Evolutionary conservation across 2,797 vertebrate species (phyloP).

Genomic region (Hippoglossus hippoglossus): DNA sequence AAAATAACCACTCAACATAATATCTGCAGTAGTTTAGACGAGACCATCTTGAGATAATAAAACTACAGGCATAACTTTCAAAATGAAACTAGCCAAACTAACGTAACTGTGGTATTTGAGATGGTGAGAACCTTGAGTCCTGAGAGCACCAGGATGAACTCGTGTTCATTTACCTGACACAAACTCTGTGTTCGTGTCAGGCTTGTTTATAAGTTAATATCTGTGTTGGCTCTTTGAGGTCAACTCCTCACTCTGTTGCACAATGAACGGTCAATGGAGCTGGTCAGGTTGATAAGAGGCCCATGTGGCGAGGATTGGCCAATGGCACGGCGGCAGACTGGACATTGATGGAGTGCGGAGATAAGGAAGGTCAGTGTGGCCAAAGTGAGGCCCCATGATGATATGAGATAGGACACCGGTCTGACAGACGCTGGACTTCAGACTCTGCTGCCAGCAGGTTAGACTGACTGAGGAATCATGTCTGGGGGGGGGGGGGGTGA

Average conservation of each 20-base stretch:
- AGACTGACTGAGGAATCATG: conserved; percentile 22
- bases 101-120: too few relatives aligned
- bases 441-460: conserved; percentile 44
- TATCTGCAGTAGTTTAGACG: too few relatives aligned
- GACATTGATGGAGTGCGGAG: conserved; percentile 77
- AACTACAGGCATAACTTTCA: too few relatives aligned
- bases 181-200: conserved; percentile 8
- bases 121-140: too few relatives aligned
- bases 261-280: conserved; percentile 68
- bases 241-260: conserved; percentile 66
- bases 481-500: neutral
- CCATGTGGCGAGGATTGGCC: conserved; percentile 58
- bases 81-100: too few relatives aligned
- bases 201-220: conserved; percentile 67
- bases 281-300: conserved; percentile 69
- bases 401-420: conserved; percentile 52
- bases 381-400: conserved; percentile 50
- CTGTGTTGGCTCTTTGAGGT: conserved; percentile 62
- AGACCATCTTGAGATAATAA: too few relatives aligned
- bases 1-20: too few relatives aligned
- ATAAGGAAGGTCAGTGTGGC: conserved; percentile 74
- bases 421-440: conserved; percentile 68
- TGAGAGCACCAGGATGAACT: too few relatives aligned
- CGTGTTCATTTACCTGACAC: too few relatives aligned
- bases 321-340: conserved; percentile 55